A percentile compares a stretch with the other conserved stretches of the same genome.
phyloP scores from a whole-genome alignment of 2,888 invertebrate species.

The Ommatoiulus sabulosus region DNA sequence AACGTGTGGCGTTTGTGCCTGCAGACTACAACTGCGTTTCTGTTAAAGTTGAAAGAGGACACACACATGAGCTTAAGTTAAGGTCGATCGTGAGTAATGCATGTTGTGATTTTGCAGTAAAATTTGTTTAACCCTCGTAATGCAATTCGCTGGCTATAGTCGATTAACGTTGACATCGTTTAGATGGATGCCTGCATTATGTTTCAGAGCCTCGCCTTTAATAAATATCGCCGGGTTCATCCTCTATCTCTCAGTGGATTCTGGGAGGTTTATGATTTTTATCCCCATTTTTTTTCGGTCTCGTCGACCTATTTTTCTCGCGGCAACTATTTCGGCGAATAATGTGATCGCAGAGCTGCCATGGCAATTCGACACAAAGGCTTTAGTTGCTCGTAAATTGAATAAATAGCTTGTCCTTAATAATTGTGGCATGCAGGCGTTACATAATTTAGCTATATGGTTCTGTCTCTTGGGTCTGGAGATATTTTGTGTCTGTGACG shows the following conservation, averaged over 20 bases:
- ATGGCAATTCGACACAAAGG: neutral
- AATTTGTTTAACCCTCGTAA: no score
- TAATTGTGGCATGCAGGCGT: constrained; percentile 18
- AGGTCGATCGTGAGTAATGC: no score
- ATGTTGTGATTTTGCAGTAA: no score
- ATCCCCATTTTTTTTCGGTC: neutral
- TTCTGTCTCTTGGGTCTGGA: constrained; percentile 12
- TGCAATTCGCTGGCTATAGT: no score
- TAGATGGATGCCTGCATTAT: no score
- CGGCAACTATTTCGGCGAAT: neutral
- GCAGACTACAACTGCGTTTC: no score
- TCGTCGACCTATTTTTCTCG: neutral
- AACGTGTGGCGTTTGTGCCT: no score
- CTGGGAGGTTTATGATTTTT: neutral
- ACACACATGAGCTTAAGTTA: no score
- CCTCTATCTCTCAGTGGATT: neutral
- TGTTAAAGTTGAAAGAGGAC: no score
- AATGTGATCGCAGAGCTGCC: neutral
- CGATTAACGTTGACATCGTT: no score
- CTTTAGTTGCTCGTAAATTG: constrained; percentile 34
- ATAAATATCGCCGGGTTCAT: constrained; percentile 10
- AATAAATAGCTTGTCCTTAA: constrained; percentile 35
- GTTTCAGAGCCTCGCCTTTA: neutral
- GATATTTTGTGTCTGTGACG: constrained; percentile 15
- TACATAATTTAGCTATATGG: neutral